Evolutionary conservation across 2,797 vertebrate species (phyloP).

Genomic region (Erpetoichthys calabaricus): DNA sequence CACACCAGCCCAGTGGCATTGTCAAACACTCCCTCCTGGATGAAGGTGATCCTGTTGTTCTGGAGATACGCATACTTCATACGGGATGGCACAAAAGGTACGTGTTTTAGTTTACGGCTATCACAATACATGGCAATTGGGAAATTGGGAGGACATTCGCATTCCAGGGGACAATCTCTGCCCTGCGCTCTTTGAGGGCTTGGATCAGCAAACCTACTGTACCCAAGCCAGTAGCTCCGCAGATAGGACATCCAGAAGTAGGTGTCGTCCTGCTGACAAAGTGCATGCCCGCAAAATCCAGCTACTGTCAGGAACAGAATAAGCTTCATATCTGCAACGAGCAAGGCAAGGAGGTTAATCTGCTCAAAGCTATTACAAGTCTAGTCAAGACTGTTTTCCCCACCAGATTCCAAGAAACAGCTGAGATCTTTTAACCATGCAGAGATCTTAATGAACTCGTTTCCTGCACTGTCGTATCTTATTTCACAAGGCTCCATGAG

Average conservation of each 20-base stretch:
- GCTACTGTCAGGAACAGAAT: constrained; percentile 44
- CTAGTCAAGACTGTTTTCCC: no score
- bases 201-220: constrained; percentile 28
- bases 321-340: constrained; percentile 42
- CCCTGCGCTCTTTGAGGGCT: constrained; percentile 20
- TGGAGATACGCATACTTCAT: constrained; percentile 92
- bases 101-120: constrained; percentile 61
- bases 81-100: constrained; percentile 71
- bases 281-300: constrained; percentile 36
- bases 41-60: constrained; percentile 67
- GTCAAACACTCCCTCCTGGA: constrained; percentile 67
- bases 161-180: constrained; percentile 70
- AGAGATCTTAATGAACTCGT: no score
- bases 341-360: no score
- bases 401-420: no score
- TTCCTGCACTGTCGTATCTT: no score
- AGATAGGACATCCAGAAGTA: constrained; percentile 61
- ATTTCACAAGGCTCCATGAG: no score
- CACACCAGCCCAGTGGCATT: constrained; percentile 82
- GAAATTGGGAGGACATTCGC: constrained; percentile 82
- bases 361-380: no score
- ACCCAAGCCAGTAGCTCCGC: constrained; percentile 40
- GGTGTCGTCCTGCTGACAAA: constrained; percentile 53
- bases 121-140: constrained; percentile 89
- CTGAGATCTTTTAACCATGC: no score